Evolutionary conservation across 2,888 invertebrate genomes (phyloP).

Genomic region (Ernsta delagoae): DNA sequence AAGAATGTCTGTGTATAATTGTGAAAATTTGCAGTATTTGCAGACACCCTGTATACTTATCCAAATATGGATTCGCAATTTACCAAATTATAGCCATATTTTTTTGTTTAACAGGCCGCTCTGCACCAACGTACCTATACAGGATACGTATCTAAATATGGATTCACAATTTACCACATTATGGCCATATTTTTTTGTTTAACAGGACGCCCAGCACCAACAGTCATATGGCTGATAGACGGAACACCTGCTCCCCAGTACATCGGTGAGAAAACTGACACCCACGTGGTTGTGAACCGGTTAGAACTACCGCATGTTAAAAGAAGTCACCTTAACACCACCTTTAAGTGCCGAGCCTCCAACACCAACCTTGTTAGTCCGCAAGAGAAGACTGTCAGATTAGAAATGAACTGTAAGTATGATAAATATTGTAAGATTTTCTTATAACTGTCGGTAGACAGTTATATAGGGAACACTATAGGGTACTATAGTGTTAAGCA

Average conservation of each 20-base stretch:
- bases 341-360: constrained; percentile 94
- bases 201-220: constrained; percentile 92
- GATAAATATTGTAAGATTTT: too few relatives aligned
- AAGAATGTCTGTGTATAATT: too few relatives aligned
- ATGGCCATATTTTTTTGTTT: neutral
- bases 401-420: constrained; percentile 93
- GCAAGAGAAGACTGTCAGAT: constrained; percentile 91
- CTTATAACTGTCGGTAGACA: too few relatives aligned
- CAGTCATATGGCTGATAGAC: constrained; percentile 94
- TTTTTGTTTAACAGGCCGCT: constrained; percentile 86
- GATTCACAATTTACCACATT: too few relatives aligned
- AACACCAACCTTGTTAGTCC: constrained; percentile 95
- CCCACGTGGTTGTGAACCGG: constrained; percentile 91
- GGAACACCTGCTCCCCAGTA: constrained; percentile 89
- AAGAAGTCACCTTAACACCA: constrained; percentile 92
- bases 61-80: too few relatives aligned
- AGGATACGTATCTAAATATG: too few relatives aligned
- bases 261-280: constrained; percentile 88
- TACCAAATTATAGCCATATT: too few relatives aligned
- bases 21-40: too few relatives aligned
- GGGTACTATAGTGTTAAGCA: too few relatives aligned
- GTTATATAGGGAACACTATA: too few relatives aligned
- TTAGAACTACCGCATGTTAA: constrained; percentile 90
- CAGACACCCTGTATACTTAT: too few relatives aligned
- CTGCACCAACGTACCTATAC: constrained; percentile 92